These are phyloP conservation scores for Callipepla squamata DNA, from an alignment of 2,113 vertebrate species.

Conservation along the genomic window DNA sequence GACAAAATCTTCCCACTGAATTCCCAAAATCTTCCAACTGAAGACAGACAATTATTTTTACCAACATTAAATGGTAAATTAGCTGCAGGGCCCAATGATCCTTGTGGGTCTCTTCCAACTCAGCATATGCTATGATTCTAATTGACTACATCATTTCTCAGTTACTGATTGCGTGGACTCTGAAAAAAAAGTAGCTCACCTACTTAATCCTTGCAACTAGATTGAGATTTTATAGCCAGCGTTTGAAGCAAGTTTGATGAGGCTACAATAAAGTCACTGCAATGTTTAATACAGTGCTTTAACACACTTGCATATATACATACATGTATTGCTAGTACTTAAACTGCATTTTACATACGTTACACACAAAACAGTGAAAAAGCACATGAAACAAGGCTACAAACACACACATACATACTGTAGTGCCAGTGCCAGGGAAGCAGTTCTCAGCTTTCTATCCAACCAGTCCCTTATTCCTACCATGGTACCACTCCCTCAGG, in stretches of 20 bases:
- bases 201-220: background rate
- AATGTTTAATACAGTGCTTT: background rate
- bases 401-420: background rate
- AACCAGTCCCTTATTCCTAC: background rate
- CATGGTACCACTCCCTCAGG: background rate
- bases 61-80: background rate
- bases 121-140: background rate
- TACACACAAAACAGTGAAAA: background rate
- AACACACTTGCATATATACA: background rate
- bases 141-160: background rate
- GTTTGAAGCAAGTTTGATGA: background rate
- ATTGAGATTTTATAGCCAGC: background rate
- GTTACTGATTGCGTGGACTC: accelerated
- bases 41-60: background rate
- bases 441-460: slow-evolving; percentile 3
- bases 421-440: background rate
- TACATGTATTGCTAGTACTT: slow-evolving; percentile 22
- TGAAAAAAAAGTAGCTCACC: background rate
- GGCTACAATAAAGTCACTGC: background rate
- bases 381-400: background rate
- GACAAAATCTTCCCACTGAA: background rate
- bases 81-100: background rate
- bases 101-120: background rate
- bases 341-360: background rate
- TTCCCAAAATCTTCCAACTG: too few species aligned